phyloP scores from a whole-genome alignment of 2,797 vertebrate genomes.

The Pangasius krempfi region DNA sequence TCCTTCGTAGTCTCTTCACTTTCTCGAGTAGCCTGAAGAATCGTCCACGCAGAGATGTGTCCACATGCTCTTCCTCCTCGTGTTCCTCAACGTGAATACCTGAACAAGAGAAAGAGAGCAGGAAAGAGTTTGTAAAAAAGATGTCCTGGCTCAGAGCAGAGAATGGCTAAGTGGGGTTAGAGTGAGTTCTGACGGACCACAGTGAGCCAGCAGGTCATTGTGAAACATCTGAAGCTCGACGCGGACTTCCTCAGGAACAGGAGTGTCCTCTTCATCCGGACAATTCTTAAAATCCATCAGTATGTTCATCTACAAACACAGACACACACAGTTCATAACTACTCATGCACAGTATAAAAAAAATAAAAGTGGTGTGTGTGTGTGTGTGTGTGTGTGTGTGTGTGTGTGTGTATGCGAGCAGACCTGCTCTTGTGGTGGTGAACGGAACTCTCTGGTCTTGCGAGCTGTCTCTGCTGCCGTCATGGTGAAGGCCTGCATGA shows the following conservation, averaged over 20 bases:
- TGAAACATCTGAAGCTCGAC: constrained; percentile 83
- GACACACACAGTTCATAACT: not conserved
- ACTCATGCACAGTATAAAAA: not conserved
- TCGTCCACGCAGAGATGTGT: constrained; percentile 82
- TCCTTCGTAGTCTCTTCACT: constrained; percentile 78
- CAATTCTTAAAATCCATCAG: constrained; percentile 87
- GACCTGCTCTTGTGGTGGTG: constrained; percentile 93
- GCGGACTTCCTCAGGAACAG: constrained; percentile 83
- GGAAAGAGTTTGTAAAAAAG: constrained; percentile 2
- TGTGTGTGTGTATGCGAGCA: not conserved
- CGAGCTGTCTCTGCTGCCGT: constrained; percentile 89
- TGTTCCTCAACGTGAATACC: constrained; percentile 86
- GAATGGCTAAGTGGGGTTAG: too few species aligned
- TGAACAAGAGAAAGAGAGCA: constrained; percentile 45
- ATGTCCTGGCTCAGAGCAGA: not conserved
- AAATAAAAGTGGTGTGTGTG: not conserved
- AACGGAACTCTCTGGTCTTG: constrained; percentile 91
- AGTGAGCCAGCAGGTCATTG: constrained; percentile 83
- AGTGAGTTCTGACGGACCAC: constrained; percentile 76
- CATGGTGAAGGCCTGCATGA: constrained; percentile 92
- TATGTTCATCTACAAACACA: constrained; percentile 86
- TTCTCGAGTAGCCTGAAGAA: constrained; percentile 83
- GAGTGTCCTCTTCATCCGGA: constrained; percentile 80
- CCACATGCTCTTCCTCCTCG: constrained; percentile 83
- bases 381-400: not conserved